phyloP scores from a whole-genome alignment of 2,888 invertebrate species.

The Pandemis corylana region DNA sequence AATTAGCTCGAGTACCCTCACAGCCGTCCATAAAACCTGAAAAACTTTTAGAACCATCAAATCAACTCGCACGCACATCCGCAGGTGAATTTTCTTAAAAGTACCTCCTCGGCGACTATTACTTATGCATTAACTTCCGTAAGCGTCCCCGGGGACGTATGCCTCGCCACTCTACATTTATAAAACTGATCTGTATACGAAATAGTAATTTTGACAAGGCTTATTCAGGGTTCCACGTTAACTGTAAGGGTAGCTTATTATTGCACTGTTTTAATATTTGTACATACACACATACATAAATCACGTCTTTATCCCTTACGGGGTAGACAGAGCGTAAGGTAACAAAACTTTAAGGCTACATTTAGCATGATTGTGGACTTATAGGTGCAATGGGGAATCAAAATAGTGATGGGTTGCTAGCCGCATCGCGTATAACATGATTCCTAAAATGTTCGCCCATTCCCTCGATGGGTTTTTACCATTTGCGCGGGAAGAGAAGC shows the following conservation, averaged over 20 bases:
- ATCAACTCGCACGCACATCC: slow-evolving; percentile 18
- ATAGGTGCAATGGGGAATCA: too few species aligned
- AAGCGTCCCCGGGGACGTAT: slow-evolving; percentile 80
- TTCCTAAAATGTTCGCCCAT: too few species aligned
- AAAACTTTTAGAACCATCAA: slow-evolving; percentile 4
- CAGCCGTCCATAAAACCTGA: background rate
- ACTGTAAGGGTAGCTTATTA: background rate
- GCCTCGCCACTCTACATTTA: slow-evolving; percentile 59
- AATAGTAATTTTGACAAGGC: slow-evolving; percentile 56
- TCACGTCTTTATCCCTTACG: too few species aligned
- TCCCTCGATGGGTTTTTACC: too few species aligned
- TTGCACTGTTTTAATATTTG: background rate
- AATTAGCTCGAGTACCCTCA: too few species aligned
- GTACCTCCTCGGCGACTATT: slow-evolving; percentile 76
- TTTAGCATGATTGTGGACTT: too few species aligned
- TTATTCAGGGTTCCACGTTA: background rate
- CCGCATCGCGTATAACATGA: too few species aligned
- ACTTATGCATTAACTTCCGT: slow-evolving; percentile 86
- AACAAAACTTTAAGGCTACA: too few species aligned
- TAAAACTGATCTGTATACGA: slow-evolving; percentile 47
- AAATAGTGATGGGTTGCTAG: too few species aligned
- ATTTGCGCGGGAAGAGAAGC: too few species aligned
- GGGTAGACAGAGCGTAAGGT: too few species aligned
- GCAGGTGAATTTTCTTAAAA: slow-evolving; percentile 69
- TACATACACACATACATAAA: too few species aligned